Evolutionary conservation across 2,888 invertebrate species (phyloP).

Genomic region (Lochmaea capreae): DNA sequence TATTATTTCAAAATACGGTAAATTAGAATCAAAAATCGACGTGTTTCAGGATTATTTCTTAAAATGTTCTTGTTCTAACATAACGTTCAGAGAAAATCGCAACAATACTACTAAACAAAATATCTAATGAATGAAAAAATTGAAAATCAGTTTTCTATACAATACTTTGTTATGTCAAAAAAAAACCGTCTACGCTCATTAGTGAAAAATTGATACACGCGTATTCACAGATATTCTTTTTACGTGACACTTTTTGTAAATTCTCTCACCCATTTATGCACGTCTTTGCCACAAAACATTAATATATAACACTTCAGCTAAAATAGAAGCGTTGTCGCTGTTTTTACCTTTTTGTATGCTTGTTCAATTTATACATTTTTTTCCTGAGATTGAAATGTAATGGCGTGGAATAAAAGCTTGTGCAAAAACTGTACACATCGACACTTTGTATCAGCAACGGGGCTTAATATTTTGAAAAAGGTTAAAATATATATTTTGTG

Average conservation of each 20-base stretch:
- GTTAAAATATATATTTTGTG: too few species aligned
- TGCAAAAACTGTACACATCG: slow-evolving; percentile 14
- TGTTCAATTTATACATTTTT: slow-evolving; percentile 17
- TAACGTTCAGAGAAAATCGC: too few species aligned
- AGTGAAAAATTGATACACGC: background rate
- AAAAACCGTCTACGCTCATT: background rate
- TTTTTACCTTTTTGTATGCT: slow-evolving; percentile 18
- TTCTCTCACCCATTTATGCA: slow-evolving; percentile 6
- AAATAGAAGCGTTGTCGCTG: background rate
- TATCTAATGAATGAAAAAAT: too few species aligned
- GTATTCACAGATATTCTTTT: background rate
- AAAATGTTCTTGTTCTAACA: too few species aligned
- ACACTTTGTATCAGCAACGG: slow-evolving; percentile 3
- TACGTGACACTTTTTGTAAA: slow-evolving; percentile 1
- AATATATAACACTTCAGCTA: slow-evolving; percentile 3
- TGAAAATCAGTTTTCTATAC: too few species aligned
- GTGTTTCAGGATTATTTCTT: too few species aligned
- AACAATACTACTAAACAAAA: too few species aligned
- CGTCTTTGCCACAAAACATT: slow-evolving; percentile 13
- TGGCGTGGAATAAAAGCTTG: slow-evolving; percentile 23
- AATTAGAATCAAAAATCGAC: too few species aligned
- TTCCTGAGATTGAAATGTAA: slow-evolving; percentile 14
- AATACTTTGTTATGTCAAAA: background rate
- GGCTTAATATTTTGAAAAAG: background rate
- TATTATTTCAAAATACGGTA: too few species aligned